phyloP scores from a whole-genome alignment of 1,140 invertebrate genomes.

The Drosophila willistoni region DNA sequence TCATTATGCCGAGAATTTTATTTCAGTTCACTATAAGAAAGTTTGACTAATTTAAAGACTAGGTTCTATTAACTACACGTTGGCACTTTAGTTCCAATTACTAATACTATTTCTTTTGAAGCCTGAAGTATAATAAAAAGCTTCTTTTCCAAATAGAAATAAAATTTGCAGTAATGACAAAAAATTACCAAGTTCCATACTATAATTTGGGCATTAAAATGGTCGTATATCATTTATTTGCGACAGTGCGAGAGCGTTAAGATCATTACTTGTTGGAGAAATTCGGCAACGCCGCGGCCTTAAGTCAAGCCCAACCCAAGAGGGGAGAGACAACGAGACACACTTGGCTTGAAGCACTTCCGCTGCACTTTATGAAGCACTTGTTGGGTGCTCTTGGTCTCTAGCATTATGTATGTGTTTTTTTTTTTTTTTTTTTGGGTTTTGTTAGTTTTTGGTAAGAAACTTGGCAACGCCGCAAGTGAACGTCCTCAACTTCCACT shows the following conservation, averaged over 20 bases:
- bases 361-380: conserved; percentile 70
- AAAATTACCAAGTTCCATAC: conserved; percentile 24
- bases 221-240: conserved; percentile 53
- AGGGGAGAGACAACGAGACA: not conserved
- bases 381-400: conserved; percentile 36
- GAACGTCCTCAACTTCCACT: conserved; percentile 60
- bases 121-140: too few species aligned
- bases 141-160: too few species aligned
- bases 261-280: conserved; percentile 23
- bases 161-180: conserved; percentile 44
- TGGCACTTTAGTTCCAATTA: too few species aligned
- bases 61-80: too few species aligned
- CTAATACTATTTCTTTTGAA: too few species aligned
- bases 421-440: not conserved
- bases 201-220: conserved; percentile 38
- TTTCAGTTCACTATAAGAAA: too few species aligned
- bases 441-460: conserved; percentile 19
- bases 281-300: conserved; percentile 12
- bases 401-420: not conserved
- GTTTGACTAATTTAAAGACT: too few species aligned
- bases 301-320: conserved; percentile 28
- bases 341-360: conserved; percentile 63
- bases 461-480: conserved; percentile 73
- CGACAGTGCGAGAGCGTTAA: conserved; percentile 56
- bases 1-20: too few species aligned